A percentile compares a stretch with the other conserved stretches of the same genome.
phyloP scores from a whole-genome alignment of 2,113 vertebrate species.

The Ceuthmochares aereus region DNA sequence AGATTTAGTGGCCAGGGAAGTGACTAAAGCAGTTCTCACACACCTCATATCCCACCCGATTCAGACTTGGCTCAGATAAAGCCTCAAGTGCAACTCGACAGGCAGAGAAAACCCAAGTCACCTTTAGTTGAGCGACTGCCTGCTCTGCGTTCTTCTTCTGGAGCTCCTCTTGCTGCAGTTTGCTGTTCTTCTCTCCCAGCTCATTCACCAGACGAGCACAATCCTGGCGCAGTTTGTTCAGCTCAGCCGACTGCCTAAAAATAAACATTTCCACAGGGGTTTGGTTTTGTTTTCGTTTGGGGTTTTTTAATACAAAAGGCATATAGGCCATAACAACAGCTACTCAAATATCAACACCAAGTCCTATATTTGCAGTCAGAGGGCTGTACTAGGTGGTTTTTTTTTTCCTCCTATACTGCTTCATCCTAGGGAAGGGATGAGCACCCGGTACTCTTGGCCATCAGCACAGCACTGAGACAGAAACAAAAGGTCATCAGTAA shows the following conservation, averaged over 20 bases:
- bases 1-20: not conserved
- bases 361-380: not conserved
- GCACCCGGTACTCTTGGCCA: not conserved
- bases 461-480: not conserved
- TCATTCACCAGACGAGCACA: conserved; percentile 89
- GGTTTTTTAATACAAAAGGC: not conserved
- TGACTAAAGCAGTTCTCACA: not conserved
- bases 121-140: conserved; percentile 87
- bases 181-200: conserved; percentile 88
- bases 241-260: conserved; percentile 90
- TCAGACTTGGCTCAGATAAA: not conserved
- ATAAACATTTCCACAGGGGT: not conserved
- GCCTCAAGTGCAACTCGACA: not conserved
- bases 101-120: conserved; percentile 26
- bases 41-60: fast-evolving
- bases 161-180: conserved; percentile 93
- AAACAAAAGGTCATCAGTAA: not conserved
- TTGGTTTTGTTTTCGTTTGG: no score
- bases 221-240: conserved; percentile 93
- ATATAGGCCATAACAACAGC: not conserved
- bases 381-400: not conserved
- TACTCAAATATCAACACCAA: not conserved
- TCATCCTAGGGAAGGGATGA: not conserved
- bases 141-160: conserved; percentile 95
- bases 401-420: not conserved